Evolutionary conservation across 2,113 vertebrate genomes (phyloP), one percentile per base, ranked within the genome.

Genomic region (Polyodon spathula): DNA sequence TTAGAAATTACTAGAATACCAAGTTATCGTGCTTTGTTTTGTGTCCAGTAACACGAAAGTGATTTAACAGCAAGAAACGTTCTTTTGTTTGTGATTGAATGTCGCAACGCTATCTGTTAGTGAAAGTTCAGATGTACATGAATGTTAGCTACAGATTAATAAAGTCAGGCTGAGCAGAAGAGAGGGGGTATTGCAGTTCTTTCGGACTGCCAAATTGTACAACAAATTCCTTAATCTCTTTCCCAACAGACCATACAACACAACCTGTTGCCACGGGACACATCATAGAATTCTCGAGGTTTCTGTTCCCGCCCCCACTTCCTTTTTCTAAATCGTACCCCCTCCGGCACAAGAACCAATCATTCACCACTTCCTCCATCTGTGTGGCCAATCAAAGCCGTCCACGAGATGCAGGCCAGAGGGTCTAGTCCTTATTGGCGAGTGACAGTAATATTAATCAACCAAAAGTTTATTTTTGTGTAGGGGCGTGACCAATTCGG

Each of bases 351-450:
- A 54, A 5, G 46, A 46, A 9, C 82, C 80, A 86, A 86, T 85
- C 57, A 67, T 46, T 4, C 5, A 12, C 3, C n/a, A 59, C 37
- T 73, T 79, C 76, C 78, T n/a, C n/a, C 58, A 44, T 4, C 51
- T 4, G 39, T 14, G 66, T 2, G 67, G 40, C 86, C 81, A 87
- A 86, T 85, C 76, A 74, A 1, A 17, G 78, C 80, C 66, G 79
- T 88, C 86, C 86, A 88, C 86, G 86, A 86, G 76, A 73, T 82
- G 72, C 74, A 76, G 78, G 63, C 76, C 52, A 37, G 40, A 67
- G 71, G 79, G 54, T 76, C 79, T 55, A 38, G 3, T 61, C 9
- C 6, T n/a, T 37, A 4, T 4, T 1, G 6, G 2, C 53, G 63
- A 72, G 42, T 59, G 66, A 70, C 70, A 48, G 42, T 3, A 15